These are phyloP conservation scores for Drosophila formosana DNA, from an alignment of 2,888 invertebrate genomes.

Conservation along the genomic window DNA sequence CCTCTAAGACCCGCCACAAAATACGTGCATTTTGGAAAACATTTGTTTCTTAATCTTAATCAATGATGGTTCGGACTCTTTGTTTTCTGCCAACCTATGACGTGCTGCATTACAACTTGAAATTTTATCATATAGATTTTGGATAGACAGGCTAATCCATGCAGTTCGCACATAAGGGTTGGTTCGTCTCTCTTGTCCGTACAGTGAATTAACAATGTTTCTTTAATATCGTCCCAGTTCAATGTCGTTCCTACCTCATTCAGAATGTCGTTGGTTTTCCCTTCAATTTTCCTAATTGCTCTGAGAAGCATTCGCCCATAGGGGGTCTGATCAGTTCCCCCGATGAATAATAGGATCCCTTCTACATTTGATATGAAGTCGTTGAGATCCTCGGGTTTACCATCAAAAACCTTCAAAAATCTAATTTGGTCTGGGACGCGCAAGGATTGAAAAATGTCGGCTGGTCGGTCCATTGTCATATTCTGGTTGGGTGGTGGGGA, in stretches of 20 bases:
- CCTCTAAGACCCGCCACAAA: conserved; percentile 16
- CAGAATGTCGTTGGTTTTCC: neutral
- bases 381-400: neutral
- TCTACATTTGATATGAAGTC: neutral
- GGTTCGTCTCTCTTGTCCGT: conserved; percentile 26
- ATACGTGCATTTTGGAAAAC: conserved; percentile 4
- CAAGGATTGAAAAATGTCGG: too few relatives aligned
- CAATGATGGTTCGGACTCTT: conserved; percentile 5
- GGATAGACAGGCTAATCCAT: conserved; percentile 1
- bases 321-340: neutral
- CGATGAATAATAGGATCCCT: neutral
- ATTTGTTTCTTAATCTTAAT: conserved; percentile 5
- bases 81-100: conserved; percentile 14
- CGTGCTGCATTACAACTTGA: too few relatives aligned
- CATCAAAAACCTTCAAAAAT: neutral
- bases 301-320: neutral
- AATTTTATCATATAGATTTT: conserved; percentile 7
- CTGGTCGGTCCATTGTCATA: too few relatives aligned
- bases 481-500: too few relatives aligned
- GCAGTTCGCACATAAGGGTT: conserved; percentile 16
- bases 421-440: neutral
- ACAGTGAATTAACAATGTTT: conserved; percentile 3
- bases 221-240: neutral
- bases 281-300: neutral
- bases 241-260: neutral